Base-by-base conservation (phyloP, 2,113 vertebrate genomes). In the Callaeas wilsoni region DNA sequence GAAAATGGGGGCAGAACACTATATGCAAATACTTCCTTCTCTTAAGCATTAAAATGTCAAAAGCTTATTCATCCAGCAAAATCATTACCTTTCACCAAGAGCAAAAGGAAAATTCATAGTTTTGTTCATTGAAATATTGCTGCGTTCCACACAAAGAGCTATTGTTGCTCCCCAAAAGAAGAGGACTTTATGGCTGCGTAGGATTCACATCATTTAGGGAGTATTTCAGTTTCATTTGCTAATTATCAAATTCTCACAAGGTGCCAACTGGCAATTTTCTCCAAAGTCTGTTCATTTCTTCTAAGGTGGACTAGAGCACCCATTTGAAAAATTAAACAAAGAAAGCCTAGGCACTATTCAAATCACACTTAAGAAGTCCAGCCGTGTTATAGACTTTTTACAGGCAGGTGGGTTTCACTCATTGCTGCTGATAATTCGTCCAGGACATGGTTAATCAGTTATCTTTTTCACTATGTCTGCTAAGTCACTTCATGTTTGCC, bases 11-110 rank as follows among this genome's bases (percentile, higher is more conserved):
- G 39, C 27, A 60, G 42, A 69, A 73, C 32, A 33, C 49, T 50
- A 18, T 46, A 65, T 86, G 71, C 89, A 92, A 74, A 81, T 80
- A 44, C 14, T 46, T 90, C 29, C 30, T 94, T 78, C 85, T 88
- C 63, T 86, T 84, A 55, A 88, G 77, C 35, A n/a, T 63, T 77
- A 67, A 92, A 80, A 80, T 94, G 59, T 77, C 75, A 86, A 65
- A 88, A 62, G 29, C 7, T 1, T 77, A 79, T 93, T 95, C 67
- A 94, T 65, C 22, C 62, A 37, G 71, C 42, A 80, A 94, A 94
- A 92, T 93, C 59, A 90, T 86, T 94, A 80, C 90, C 71, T 94
- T 93, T 93, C 88, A 90, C 49, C 50, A 67, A 50, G 9, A 80
- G 59, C 85, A 93, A 70, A 94, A 92, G 50, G 42, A 80, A 92